Base-by-base conservation (phyloP, 2,888 invertebrate genomes). In the Charanyca ferruginea region DNA sequence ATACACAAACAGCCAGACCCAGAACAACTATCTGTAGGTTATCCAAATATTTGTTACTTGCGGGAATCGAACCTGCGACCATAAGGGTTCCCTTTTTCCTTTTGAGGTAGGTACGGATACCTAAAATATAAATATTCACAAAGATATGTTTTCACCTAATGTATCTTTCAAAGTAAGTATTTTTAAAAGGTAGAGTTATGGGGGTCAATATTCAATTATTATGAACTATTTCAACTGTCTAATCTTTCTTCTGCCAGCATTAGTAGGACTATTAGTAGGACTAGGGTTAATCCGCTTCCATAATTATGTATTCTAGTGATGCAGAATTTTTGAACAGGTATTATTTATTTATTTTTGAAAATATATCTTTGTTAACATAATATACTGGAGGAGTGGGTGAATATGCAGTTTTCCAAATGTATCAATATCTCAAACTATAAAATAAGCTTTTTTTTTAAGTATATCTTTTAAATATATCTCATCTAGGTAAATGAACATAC, bases 261-360 rank as follows among this genome's bases (percentile, higher is more conserved):
- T 35, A 20, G 13, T 65, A n/a, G 20, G n/a, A 20, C 23, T n/a
- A 9, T 55, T 35, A 20, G 13, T 65, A n/a, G 20, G n/a, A 20
- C 23, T n/a, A 32, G 18, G 8, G 9, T 1, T 42, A 16, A 32
- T n/a, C n/a, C 8, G 11, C 20, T 65, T 44, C 68, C 11, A 11
- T 25, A 3, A n/a, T n/a, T 4, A 32, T 4, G 16, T 32, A 32
- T 38, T 38, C 2, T 4, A 38, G 5, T n/a, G 23, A 25, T n/a
- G n/a, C n/a, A 16, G 20, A n/a, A 16, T 44, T 18, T 35, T 55
- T 5, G 3, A 9, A n/a, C 3, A 6, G 1, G 0, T 4, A 2
- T n/a, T 42, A 4, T 18, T 13, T n/a, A 0, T 18, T 13, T 16
- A 0, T 2, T 66, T 52, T 28, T 41, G 0, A 3, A 18, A 66